Base-by-base conservation (phyloP, 2,113 vertebrate genomes). In the Tursiops truncatus region DNA sequence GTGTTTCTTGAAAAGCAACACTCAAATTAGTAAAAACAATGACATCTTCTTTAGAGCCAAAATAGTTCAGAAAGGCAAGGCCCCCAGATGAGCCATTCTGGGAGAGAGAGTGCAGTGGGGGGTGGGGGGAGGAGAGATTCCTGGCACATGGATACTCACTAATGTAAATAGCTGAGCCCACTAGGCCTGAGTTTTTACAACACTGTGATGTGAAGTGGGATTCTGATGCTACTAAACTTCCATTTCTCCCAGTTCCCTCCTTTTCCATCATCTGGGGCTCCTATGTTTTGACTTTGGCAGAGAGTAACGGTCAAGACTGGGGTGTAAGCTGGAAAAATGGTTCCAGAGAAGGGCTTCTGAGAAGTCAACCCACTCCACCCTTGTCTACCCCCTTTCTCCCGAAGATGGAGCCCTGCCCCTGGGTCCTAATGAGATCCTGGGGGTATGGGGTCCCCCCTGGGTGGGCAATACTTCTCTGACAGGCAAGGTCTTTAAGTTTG, bases 1-100 rank as follows among this genome's bases (percentile, higher is more conserved):
- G 26, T 87, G 21, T 38, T 23, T 44, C 67, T 93, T 88, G 50
- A 58, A 95, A 95, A 93, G 68, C n/a, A 85, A 53, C 56, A 83
- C 44, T 70, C 56, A 90, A 67, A 47, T 83, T 65, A 44, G 21
- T 91, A 53, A 53, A 68, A 94, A 41, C 28, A 9, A 67, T 77
- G 83, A 41, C 38, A 38, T 85, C 33, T 68, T 77, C 13, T 62
- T 88, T 56, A 82, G 60, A 71, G 12, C 3, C 47, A 79, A 60
- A 94, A 63, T 76, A n/a, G 63, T 95, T 73, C 44, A 47, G 56
- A 93, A 93, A 36, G 56, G 4, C 68, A 67, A 36, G 70, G 28
- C 1, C 12, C 0, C 1, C 23, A 28, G 62, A 33, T 1, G 15
- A 86, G 2, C 6, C 8, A 23, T 11, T 36, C 25, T 56, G 13